These are phyloP conservation scores for Euwallacea similis DNA, from an alignment of 1,140 invertebrate genomes.

Conservation along the genomic window DNA sequence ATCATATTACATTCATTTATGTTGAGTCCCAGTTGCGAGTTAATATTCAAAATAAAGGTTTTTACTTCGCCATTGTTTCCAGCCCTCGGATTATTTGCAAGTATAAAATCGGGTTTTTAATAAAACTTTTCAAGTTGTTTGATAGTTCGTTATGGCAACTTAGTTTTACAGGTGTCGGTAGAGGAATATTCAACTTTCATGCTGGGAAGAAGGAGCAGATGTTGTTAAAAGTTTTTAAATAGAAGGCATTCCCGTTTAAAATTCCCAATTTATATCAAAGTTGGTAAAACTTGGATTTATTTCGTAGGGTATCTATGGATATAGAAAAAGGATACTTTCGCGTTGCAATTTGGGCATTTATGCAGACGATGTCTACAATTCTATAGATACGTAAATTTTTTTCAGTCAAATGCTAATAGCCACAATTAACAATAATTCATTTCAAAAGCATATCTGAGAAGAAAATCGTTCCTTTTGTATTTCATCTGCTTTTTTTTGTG, in stretches of 20 bases:
- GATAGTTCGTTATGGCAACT: constrained; percentile 12
- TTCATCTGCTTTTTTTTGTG: no score
- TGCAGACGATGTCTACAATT: no score
- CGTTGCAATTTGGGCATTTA: no score
- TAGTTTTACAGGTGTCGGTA: constrained; percentile 9
- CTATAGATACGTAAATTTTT: no score
- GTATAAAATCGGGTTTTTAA: constrained; percentile 18
- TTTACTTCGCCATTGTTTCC: constrained; percentile 15
- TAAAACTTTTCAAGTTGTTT: constrained; percentile 21
- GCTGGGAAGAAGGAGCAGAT: constrained; percentile 7
- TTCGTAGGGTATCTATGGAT: no score
- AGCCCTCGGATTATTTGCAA: constrained; percentile 13
- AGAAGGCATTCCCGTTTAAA: constrained; percentile 3
- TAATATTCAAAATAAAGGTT: constrained; percentile 21
- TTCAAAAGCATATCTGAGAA: no score
- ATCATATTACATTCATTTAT: constrained; percentile 13
- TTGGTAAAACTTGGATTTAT: no score
- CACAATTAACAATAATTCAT: no score
- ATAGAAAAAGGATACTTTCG: no score
- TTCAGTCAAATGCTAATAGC: no score
- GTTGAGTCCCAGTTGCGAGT: background rate
- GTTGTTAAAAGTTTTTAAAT: constrained; percentile 16
- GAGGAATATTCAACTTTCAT: background rate
- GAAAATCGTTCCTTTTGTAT: no score
- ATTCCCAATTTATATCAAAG: no score